Evolutionary conservation across 2,888 invertebrate species (phyloP), one percentile per base, ranked within the genome.

Genomic region (Ectemnius lituratus): DNA sequence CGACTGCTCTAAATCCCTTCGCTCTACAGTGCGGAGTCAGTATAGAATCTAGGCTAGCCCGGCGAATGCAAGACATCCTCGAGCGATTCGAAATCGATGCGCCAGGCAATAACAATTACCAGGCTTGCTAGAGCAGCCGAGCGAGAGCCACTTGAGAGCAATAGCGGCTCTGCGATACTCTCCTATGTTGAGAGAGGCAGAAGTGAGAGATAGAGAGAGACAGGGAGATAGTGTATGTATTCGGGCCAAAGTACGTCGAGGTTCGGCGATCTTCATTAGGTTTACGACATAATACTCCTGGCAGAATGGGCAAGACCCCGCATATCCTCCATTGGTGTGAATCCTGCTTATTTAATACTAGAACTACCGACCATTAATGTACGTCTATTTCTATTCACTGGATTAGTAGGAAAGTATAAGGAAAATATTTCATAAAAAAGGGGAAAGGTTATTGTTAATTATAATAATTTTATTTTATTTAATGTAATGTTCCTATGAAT

Each of bases 21-120:
- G 37, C 37, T 37, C 6, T 6, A 37, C 1, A 37, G 11, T 37
- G 1, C 8, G 8, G 11, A 37, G 37, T 37, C 37, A 37, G 8
- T 37, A 37, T 37, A 37, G 37, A 37, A 37, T 37, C 37, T 37
- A 37, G 66, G 75, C 70, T 60, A 56, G 37, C 37, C 46, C 18
- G 6, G 20, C 13, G 46, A 62, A 45, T 45, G 52, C 61, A 14
- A 28, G 45, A 45, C 6, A 16, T 16, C 20, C 69, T 60, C 49
- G 20, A 27, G 49, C 68, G 70, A 76, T 75, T 73, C 46, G 62
- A 58, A 27, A 73, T 76, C 78, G 75, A 76, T 79, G 62, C 61
- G 57, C 37, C 37, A 23, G 65, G 63, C 64, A 73, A 78, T 78
- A 78, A 73, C 79, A 70, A 58, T 76, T 78, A 73, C 52, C 52